Evolutionary conservation across 2,113 vertebrate genomes (phyloP).

Genomic region (Vulpes ferrilata): DNA sequence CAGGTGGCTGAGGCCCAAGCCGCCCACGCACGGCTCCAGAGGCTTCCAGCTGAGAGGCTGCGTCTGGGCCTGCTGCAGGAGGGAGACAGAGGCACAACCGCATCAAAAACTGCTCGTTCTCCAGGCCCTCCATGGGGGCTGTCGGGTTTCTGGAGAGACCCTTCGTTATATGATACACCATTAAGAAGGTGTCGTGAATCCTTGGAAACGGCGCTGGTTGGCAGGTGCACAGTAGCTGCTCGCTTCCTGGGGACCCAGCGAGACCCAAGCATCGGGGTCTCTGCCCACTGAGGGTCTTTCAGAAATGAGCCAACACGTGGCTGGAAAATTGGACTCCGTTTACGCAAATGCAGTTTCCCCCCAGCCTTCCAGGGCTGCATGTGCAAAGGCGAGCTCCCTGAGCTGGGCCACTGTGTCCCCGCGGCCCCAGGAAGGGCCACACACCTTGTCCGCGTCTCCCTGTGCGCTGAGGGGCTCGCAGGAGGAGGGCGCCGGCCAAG

Average conservation of each 20-base stretch:
- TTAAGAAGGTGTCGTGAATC: not conserved
- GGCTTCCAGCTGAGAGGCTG: not conserved
- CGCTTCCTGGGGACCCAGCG: not conserved
- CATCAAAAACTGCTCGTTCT: not conserved
- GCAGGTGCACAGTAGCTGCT: not conserved
- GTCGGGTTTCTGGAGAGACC: not conserved
- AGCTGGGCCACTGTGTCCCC: not conserved
- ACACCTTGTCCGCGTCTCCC: not conserved
- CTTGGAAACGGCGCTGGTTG: rapidly evolving
- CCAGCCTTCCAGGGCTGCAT: not conserved
- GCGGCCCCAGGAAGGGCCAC: not conserved
- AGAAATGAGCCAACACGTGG: not conserved
- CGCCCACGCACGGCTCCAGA: rapidly evolving
- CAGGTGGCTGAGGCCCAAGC: not conserved
- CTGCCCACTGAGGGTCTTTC: not conserved
- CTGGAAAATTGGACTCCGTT: not conserved
- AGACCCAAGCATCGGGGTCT: rapidly evolving
- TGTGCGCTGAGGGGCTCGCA: rapidly evolving
- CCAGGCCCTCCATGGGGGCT: not conserved
- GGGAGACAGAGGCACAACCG: not conserved
- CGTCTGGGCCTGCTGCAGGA: not conserved
- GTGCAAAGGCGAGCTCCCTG: not conserved
- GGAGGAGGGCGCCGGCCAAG: rapidly evolving
- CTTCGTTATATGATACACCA: no score
- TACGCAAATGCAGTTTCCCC: not conserved